Base-by-base conservation (phyloP, 1,140 invertebrate species). In the Zaprionus ghesquierei region DNA sequence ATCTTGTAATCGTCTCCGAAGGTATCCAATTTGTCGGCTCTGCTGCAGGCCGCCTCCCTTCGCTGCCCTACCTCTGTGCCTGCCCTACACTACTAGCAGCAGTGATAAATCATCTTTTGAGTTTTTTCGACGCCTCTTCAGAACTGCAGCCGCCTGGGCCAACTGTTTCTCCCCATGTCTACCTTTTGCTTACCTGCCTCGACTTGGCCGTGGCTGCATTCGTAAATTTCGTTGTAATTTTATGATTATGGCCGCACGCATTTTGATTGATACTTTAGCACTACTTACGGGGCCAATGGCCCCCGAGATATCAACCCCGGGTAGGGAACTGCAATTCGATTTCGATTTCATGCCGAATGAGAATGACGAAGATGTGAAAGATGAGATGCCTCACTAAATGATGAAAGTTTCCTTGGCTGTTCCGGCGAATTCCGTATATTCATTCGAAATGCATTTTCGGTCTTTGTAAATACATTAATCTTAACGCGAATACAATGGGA, bases 181-280 rank as follows among this genome's bases (percentile, higher is more conserved):
- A 5, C 9, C 18, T 31, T 20, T 41, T 12, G 3, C 10, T 25
- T 59, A 50, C 63, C 51, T 68, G 63, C 5, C 10, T 35, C 33
- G 33, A 13, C 4, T 13, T 6, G 5, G 33, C 13, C 35, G 12
- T 46, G 44, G 38, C 51, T 62, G 66, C 75, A 81, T 78, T 86
- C 72, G 75, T 69, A 79, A 69, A 87, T 79, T 87, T 87, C 76
- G 69, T 70, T 66, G 82, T 89, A 82, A 89, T 89, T 84, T 79
- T 87, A 89, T 80, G 84, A 87, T 79, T 79, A 81, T 77, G 62
- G 59, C 79, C 76, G 82, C 75, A 87, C 84, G 80, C 84, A 89
- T 84, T 89, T 89, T 89, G 85, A 89, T 89, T 89, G 84, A 89
- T 89, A 89, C 84, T 89, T 89, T 89, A 75, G 79, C 84, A 84